Conservation (phyloP, 2,797 vertebrate genomes). For the Spinus pinus region DNA sequence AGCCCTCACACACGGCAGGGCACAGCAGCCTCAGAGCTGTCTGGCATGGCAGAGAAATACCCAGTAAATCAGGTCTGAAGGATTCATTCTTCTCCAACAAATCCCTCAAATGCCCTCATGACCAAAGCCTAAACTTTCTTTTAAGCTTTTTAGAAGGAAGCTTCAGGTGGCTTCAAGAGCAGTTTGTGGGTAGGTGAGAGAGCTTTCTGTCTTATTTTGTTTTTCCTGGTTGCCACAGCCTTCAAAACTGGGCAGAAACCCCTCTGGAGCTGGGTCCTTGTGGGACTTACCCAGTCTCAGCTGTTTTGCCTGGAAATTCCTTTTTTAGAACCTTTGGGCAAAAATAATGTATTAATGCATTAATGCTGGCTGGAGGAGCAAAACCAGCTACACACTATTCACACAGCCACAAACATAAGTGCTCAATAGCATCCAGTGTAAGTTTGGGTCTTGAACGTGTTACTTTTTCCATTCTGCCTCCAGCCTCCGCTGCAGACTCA, state of each 20-base stretch:
- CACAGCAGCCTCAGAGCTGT: neutral
- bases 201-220: neutral
- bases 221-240: neutral
- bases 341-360: neutral
- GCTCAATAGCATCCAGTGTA: neutral
- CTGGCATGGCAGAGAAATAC: neutral
- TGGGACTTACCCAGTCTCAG: neutral
- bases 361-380: neutral
- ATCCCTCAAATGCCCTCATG: neutral
- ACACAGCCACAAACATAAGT: neutral
- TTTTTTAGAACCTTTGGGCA: neutral
- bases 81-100: neutral
- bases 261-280: neutral
- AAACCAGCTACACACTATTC: neutral
- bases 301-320: neutral
- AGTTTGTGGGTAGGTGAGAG: neutral
- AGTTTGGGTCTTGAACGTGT: neutral
- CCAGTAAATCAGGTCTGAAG: neutral
- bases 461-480: neutral
- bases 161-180: neutral
- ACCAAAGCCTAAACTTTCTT: neutral
- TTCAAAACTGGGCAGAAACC: neutral
- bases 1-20: fast-evolving
- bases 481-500: neutral
- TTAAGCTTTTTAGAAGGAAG: neutral